Evolutionary conservation across 53 echinoderm and acorn worm species (phyloP).

Genomic region (Actinopyga echinites): DNA sequence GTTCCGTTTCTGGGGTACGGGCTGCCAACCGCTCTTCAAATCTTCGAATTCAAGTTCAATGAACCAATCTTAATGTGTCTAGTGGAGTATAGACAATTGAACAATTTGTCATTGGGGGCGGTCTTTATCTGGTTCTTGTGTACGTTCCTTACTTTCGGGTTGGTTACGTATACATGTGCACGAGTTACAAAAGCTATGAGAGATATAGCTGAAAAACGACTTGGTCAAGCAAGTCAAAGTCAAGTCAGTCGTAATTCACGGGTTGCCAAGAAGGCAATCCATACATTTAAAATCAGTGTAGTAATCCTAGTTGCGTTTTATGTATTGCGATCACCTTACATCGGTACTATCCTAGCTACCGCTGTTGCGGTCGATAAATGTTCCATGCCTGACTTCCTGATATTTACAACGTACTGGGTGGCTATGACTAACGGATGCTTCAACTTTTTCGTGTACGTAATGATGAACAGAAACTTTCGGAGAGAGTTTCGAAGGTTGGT

Average conservation of each 20-base stretch:
- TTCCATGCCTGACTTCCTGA: constrained; percentile 3
- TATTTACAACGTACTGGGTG: constrained; percentile 23
- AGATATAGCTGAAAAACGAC: constrained; percentile 4
- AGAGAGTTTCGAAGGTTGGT: constrained; percentile 29
- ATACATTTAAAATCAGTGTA: constrained; percentile 1
- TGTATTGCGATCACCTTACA: constrained; percentile 16
- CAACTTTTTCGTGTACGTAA: constrained; percentile 35
- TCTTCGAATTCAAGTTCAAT: not conserved
- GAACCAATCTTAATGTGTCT: not conserved
- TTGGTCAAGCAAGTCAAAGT: too few species aligned
- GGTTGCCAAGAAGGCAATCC: too few species aligned
- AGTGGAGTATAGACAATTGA: constrained; percentile 10
- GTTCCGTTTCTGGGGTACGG: constrained; percentile 1
- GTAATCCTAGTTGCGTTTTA: constrained; percentile 42
- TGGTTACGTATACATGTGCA: constrained; percentile 23
- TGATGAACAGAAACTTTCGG: constrained; percentile 44
- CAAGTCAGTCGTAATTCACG: too few species aligned
- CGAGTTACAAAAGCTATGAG: constrained; percentile 21
- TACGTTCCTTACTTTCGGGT: constrained; percentile 4
- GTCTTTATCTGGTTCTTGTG: constrained; percentile 15
- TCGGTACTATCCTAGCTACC: not conserved
- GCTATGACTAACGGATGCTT: constrained; percentile 24
- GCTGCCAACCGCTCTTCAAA: not conserved
- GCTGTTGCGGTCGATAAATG: not conserved
- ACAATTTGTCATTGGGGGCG: constrained; percentile 4